Evolutionary conservation across 1,140 invertebrate genomes (phyloP), one percentile per base, ranked within the genome.

Genomic region (Pantala flavescens): DNA sequence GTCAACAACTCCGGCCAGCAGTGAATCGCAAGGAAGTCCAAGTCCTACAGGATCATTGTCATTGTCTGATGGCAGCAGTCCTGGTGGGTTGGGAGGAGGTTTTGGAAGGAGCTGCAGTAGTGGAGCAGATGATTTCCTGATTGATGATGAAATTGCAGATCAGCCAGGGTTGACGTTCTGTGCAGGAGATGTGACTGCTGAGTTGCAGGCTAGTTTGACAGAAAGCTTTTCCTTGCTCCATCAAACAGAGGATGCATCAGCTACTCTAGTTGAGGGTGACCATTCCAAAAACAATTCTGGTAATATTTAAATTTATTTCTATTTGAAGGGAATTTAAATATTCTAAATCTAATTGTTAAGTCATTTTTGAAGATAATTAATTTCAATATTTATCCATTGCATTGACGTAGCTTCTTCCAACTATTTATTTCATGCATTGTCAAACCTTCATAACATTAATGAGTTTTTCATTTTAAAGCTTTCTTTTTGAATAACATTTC

Each of bases 141-240:
- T 93, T 76, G 94, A 96, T 79, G 94, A 96, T 78, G 94, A 96
- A 82, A 95, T 95, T 71, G 91, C 91, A 14, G 94, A 96, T 82
- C 94, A 96, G 80, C 94, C 94, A 12, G 93, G 89, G 0, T 82
- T 96, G 72, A 85, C 92, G 1, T 93, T 94, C 80, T 87, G 90
- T 79, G 88, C 90, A 81, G 85, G 85, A 0, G 55, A 82, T 14
- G 82, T 81, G n/a, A 21, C 49, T 7, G 49, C 49, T 21, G 49
- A 63, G 12, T 63, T 63, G 49, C 28, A 36, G 19, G 71, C 23
- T 71, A 14, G 19, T 71, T 24, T 71, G 71, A 24, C 72, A 19
- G 72, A 73, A 24, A 28, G 24, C 28, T 36, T 42, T 21, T 36
- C 72, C n/a, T 24, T 28, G 7, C 63, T 3, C 7, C 23, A 14